Conservation (phyloP, 2,888 invertebrate species). For the Luperina nickerlii region DNA sequence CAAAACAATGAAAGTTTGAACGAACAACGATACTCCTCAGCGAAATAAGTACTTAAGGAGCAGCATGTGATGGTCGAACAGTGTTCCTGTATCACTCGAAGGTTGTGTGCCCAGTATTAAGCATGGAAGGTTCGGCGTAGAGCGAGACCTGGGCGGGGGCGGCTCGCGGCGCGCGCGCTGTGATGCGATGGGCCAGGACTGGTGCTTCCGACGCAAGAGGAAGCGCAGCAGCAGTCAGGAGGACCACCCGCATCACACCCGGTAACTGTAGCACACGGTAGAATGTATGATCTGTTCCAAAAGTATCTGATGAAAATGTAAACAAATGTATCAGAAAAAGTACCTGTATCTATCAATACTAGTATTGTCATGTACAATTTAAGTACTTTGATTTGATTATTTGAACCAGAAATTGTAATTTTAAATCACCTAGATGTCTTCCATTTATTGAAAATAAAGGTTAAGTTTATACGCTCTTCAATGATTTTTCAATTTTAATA, state of each 20-base stretch:
- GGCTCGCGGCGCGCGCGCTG: conserved; percentile 89
- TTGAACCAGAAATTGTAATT: neutral
- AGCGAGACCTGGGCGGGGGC: conserved; percentile 88
- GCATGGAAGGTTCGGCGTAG: conserved; percentile 75
- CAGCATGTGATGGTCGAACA: conserved; percentile 52
- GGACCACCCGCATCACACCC: conserved; percentile 91
- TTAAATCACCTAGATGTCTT: neutral
- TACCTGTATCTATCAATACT: neutral
- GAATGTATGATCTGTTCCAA: neutral
- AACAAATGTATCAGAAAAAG: conserved; percentile 1
- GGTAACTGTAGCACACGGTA: conserved; percentile 76
- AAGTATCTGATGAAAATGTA: neutral
- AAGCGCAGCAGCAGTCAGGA: conserved; percentile 92
- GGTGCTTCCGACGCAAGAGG: conserved; percentile 93
- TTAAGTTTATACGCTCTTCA: neutral
- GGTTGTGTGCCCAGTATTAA: conserved; percentile 59
- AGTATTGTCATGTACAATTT: neutral
- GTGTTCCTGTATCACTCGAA: conserved; percentile 49
- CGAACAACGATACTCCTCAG: conserved; percentile 51
- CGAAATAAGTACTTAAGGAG: conserved; percentile 38
- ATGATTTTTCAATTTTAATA: neutral
- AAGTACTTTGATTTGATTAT: neutral
- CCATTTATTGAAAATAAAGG: neutral
- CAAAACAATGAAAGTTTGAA: conserved; percentile 59
- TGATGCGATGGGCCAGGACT: conserved; percentile 93